Base-by-base conservation (phyloP, 2,797 vertebrate genomes). In the Pitangus sulphuratus region DNA sequence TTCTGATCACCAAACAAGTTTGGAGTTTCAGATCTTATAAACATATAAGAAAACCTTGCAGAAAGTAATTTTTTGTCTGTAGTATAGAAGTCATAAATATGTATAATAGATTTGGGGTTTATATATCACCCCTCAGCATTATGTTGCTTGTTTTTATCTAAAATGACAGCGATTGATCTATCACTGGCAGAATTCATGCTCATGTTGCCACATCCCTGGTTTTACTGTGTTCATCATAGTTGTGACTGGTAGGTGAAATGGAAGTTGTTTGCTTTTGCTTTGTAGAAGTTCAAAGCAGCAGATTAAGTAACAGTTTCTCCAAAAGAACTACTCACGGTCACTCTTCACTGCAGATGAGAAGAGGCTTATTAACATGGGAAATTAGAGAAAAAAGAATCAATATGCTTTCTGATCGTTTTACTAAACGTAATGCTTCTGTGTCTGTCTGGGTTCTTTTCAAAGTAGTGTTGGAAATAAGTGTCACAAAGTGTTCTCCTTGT, bases 131-230 rank as follows among this genome's bases (percentile, higher is more conserved):
- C 17, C 28, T 90, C 12, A 21, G 9, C 16, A 3, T 69, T 72
- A 22, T 39, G 6, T 82, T 66, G 10, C 21, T 50, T 48, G 9
- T n/a, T 65, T 12, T 42, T 77, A 28, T 22, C 60, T 74, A 25
- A 70, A 88, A 68, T 81, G 5, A 3, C 25, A 22, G 14, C 17
- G 19, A 40, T 39, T 87, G 22, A 19, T 39, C 18, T 58, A 3
- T 70, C 1, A 1, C 15, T 44, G 40, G 35, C 58, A 75, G 48
- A 84, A 75, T 71, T 75, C 45, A 30, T 37, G 10, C 8, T 77
- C 5, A 14, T 13, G 2, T 81, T 86, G 33, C 48, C 69, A 33
- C 0, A 0, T 56, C 53, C 20, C 12, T 74, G 7, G 62, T 84
- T 66, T 56, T 77, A 20, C 25, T 9, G 0, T 51, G 4, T 66